These are phyloP conservation scores for Ondatra zibethicus DNA, from an alignment of 2,113 vertebrate species.

Conservation along the genomic window DNA sequence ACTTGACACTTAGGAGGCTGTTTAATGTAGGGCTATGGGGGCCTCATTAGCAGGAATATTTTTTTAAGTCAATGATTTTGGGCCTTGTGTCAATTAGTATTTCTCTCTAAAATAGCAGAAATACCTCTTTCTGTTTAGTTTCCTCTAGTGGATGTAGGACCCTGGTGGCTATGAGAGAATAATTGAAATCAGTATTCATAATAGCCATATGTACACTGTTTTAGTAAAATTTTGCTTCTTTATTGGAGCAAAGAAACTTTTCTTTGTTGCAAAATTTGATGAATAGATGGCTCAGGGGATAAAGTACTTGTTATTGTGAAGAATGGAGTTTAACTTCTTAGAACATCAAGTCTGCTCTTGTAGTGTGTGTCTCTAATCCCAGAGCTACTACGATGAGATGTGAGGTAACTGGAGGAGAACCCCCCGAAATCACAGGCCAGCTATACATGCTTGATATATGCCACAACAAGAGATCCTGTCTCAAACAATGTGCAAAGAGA, in stretches of 20 bases:
- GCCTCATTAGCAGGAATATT: conserved; percentile 84
- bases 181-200: conserved; percentile 86
- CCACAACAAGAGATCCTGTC: no score
- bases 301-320: neutral
- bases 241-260: neutral
- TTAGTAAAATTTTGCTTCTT: conserved; percentile 76
- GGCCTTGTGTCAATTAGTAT: conserved; percentile 82
- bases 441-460: no score
- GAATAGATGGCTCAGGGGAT: neutral
- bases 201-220: conserved; percentile 78
- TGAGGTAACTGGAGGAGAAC: neutral
- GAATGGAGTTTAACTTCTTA: neutral
- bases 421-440: no score
- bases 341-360: neutral
- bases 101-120: conserved; percentile 81
- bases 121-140: conserved; percentile 82
- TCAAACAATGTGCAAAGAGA: neutral
- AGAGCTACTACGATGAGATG: no score
- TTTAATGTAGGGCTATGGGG: conserved; percentile 82
- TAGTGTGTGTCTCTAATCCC: neutral
- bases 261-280: conserved; percentile 17
- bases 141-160: conserved; percentile 78
- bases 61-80: conserved; percentile 80
- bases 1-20: conserved; percentile 74
- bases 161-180: conserved; percentile 78